A percentile compares a stretch with the other conserved stretches of the same genome.
Evolutionary conservation across 2,888 invertebrate genomes (phyloP).

Genomic region (Pyrgus malvae): DNA sequence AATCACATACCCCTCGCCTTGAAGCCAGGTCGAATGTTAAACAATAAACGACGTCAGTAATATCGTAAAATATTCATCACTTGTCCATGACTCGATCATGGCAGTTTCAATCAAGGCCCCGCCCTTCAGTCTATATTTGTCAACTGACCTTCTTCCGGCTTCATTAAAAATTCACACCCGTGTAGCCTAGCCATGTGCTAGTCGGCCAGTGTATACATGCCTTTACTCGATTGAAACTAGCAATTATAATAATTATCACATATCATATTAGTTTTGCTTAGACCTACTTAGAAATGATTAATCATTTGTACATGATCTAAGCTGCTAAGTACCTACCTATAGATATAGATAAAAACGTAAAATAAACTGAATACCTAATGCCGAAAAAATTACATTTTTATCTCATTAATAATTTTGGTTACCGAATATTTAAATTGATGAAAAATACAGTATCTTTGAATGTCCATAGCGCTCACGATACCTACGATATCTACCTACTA

Average conservation of each 20-base stretch:
- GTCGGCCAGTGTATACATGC: neutral
- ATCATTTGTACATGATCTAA: too few relatives aligned
- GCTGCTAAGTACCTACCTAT: too few relatives aligned
- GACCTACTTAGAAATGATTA: too few relatives aligned
- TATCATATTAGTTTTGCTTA: too few relatives aligned
- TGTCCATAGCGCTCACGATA: too few relatives aligned
- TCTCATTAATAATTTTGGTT: too few relatives aligned
- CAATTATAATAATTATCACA: neutral
- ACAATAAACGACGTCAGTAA: neutral
- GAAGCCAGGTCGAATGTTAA: neutral
- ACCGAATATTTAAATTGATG: too few relatives aligned
- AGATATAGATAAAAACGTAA: too few relatives aligned
- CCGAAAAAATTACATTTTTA: too few relatives aligned
- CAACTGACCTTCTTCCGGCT: conserved; percentile 14
- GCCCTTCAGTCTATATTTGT: conserved; percentile 28
- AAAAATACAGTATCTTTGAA: too few relatives aligned
- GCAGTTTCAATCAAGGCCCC: conserved; percentile 26
- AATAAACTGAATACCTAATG: too few relatives aligned
- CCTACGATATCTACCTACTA: too few relatives aligned
- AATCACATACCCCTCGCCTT: neutral
- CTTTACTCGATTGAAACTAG: neutral
- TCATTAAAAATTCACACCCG: conserved; percentile 25
- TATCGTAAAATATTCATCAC: neutral
- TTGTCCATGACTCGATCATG: conserved; percentile 16
- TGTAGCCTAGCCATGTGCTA: neutral